A percentile compares a stretch with the other conserved stretches of the same genome.
phyloP scores from a whole-genome alignment of 2,888 invertebrate genomes.

The Meloe dianella region DNA sequence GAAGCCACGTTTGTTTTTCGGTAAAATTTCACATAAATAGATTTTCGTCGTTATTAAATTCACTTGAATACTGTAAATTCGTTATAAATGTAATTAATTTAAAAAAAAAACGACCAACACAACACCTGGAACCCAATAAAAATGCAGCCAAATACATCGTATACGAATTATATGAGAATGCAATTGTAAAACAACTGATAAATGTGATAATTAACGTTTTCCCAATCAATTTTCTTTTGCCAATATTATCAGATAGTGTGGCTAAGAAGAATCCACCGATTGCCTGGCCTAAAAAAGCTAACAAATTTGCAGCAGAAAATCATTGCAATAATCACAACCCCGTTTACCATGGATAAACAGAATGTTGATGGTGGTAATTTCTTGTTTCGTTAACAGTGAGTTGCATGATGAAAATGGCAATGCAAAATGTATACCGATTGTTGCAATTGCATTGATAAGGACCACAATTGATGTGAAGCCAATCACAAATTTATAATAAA shows the following conservation, averaged over 20 bases:
- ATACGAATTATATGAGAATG: slow-evolving; percentile 56
- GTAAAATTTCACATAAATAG: slow-evolving; percentile 57
- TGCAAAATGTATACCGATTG: slow-evolving; percentile 47
- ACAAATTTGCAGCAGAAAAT: slow-evolving; percentile 3
- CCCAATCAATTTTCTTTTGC: slow-evolving; percentile 55
- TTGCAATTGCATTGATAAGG: slow-evolving; percentile 47
- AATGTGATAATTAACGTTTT: slow-evolving; percentile 55
- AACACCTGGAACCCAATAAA: slow-evolving; percentile 58
- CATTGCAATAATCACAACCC: not conserved
- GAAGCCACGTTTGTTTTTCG: slow-evolving; percentile 53
- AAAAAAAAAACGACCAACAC: slow-evolving; percentile 7
- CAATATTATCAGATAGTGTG: slow-evolving; percentile 54
- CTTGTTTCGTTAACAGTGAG: slow-evolving; percentile 32
- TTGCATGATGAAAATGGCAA: slow-evolving; percentile 52
- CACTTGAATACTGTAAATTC: slow-evolving; percentile 52
- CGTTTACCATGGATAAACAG: not conserved
- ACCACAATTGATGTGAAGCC: slow-evolving; percentile 44
- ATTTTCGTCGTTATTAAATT: slow-evolving; percentile 53
- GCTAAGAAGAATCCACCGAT: slow-evolving; percentile 54
- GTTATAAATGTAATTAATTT: slow-evolving; percentile 16
- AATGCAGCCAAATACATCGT: slow-evolving; percentile 54
- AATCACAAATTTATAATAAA: slow-evolving; percentile 52
- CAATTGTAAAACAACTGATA: slow-evolving; percentile 51
- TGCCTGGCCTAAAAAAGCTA: slow-evolving; percentile 52
- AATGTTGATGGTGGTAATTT: slow-evolving; percentile 4